These are phyloP conservation scores for Pangasius krempfi DNA, from an alignment of 2,797 vertebrate species.

Conservation along the genomic window DNA sequence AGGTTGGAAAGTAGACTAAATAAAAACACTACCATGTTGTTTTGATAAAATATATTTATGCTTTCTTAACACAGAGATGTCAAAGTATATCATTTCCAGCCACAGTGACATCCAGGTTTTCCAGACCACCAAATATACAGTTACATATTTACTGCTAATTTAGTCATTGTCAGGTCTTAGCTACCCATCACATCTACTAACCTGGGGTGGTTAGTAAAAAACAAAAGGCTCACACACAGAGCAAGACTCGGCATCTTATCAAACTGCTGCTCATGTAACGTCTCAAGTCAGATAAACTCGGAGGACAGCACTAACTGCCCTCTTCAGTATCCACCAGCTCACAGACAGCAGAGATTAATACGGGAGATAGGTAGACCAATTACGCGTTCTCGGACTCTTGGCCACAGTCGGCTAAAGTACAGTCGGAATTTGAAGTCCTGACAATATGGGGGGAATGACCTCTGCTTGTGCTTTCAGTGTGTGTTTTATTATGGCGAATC, in stretches of 20 bases:
- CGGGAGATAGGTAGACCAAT: neutral
- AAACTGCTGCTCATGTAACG: neutral
- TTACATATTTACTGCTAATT: neutral
- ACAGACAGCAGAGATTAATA: slow-evolving; percentile 19
- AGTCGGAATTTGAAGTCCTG: neutral
- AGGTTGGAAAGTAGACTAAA: neutral
- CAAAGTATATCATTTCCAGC: neutral
- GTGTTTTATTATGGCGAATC: neutral
- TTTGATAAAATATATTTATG: neutral
- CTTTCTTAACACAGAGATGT: neutral
- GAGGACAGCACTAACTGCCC: slow-evolving; percentile 15
- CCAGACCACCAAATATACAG: neutral
- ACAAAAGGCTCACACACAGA: neutral
- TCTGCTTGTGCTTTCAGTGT: neutral
- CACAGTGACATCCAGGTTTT: neutral
- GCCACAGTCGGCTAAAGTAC: neutral
- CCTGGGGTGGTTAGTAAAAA: neutral
- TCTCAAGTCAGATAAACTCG: neutral
- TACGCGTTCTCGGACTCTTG: neutral
- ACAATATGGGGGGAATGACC: neutral
- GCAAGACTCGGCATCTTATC: slow-evolving; percentile 1
- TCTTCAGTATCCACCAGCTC: slow-evolving; percentile 3
- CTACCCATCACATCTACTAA: neutral
- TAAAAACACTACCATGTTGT: neutral
- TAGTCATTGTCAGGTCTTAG: neutral